Evolutionary conservation across 1,140 invertebrate genomes (phyloP).

Genomic region (Danaus plexippus): DNA sequence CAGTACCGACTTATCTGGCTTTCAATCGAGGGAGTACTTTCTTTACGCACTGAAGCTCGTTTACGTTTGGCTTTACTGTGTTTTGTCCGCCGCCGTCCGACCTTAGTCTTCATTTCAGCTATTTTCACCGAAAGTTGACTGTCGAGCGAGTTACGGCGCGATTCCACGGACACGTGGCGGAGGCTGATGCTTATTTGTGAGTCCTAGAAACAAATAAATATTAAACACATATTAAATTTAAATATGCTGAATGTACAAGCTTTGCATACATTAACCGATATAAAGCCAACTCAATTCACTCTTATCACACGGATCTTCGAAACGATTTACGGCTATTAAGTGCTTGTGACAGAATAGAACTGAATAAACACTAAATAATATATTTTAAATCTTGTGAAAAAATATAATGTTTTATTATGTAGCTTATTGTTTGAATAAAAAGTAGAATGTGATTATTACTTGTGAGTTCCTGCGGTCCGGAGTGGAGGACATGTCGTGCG

Average conservation of each 20-base stretch:
- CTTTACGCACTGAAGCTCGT: slow-evolving; percentile 73
- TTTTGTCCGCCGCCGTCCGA: slow-evolving; percentile 69
- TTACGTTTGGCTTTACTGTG: slow-evolving; percentile 55
- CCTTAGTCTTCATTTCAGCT: slow-evolving; percentile 83
- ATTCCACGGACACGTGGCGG: slow-evolving; percentile 85
- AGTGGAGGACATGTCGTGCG: slow-evolving; percentile 54
- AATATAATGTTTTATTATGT: no score
- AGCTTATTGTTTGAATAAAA: not conserved
- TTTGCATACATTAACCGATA: no score
- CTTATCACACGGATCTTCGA: no score
- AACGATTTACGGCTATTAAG: no score
- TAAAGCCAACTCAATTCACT: no score
- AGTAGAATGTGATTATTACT: slow-evolving; percentile 43
- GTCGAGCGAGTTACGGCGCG: slow-evolving; percentile 85
- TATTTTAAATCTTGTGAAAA: no score
- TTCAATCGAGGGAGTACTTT: slow-evolving; percentile 84
- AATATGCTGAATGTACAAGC: no score
- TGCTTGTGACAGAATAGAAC: no score
- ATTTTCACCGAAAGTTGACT: slow-evolving; percentile 88
- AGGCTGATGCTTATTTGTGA: slow-evolving; percentile 87
- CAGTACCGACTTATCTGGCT: slow-evolving; percentile 79
- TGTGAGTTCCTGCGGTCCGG: slow-evolving; percentile 67
- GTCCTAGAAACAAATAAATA: slow-evolving; percentile 59
- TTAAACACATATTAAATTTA: no score
- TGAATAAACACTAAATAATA: no score